Conservation (phyloP, 2,113 vertebrate genomes). For the Thamnaconus septentrionalis region DNA sequence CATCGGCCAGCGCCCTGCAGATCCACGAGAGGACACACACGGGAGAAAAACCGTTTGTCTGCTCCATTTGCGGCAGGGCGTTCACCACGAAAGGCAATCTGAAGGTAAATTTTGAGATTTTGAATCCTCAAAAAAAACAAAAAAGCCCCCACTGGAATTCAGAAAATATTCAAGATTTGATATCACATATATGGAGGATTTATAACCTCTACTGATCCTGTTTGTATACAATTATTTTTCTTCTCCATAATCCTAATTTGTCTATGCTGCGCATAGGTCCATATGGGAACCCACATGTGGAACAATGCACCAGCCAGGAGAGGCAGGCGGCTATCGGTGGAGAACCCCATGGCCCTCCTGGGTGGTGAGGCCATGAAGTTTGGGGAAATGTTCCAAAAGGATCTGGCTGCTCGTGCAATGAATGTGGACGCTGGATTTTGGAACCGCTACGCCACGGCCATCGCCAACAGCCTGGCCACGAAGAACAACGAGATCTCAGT, state of each 20-base stretch:
- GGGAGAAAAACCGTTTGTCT: slow-evolving; percentile 97
- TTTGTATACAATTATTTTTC: not conserved
- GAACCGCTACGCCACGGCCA: slow-evolving; percentile 94
- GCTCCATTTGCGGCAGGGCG: slow-evolving; percentile 95
- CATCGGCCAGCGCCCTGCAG: slow-evolving; percentile 97
- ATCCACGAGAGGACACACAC: slow-evolving; percentile 99
- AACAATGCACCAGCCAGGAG: slow-evolving; percentile 93
- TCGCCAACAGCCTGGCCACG: slow-evolving; percentile 92
- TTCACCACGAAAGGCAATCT: slow-evolving; percentile 99
- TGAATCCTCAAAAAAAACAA: not conserved
- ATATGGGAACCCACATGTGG: slow-evolving; percentile 99
- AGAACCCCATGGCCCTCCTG: slow-evolving; percentile 94
- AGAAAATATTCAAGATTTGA: not conserved
- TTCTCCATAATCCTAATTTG: not conserved
- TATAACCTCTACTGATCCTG: not conserved
- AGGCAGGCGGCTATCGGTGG: slow-evolving; percentile 91
- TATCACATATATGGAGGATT: not conserved
- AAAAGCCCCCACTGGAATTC: not conserved
- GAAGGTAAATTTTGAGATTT: slow-evolving; percentile 78
- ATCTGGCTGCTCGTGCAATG: slow-evolving; percentile 91
- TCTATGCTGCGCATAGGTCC: slow-evolving; percentile 80
- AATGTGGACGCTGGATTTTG: slow-evolving; percentile 93
- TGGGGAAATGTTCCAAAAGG: slow-evolving; percentile 96
- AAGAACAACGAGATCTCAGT: slow-evolving; percentile 99
- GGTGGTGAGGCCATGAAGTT: slow-evolving; percentile 91